Percentiles rank a stretch among this genome's conserved stretches.
Conservation (phyloP, 1,140 invertebrate species). For the Brachystomella parvula region DNA sequence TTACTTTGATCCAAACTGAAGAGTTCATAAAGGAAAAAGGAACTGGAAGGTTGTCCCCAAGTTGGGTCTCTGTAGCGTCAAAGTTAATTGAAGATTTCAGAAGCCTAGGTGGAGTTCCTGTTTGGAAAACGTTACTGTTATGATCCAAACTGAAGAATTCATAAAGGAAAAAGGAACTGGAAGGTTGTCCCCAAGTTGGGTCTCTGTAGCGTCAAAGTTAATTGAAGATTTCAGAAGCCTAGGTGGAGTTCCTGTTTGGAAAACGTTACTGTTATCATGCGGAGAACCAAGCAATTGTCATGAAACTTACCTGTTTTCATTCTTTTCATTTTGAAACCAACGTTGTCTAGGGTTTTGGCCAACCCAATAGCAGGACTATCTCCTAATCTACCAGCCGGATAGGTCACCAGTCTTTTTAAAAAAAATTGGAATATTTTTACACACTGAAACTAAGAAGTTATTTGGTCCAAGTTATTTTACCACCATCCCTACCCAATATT, state of each 20-base stretch:
- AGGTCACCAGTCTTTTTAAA: constrained; percentile 60
- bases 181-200: constrained; percentile 56
- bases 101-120: constrained; percentile 79
- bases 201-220: constrained; percentile 56
- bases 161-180: constrained; percentile 81
- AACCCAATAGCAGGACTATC: constrained; percentile 74
- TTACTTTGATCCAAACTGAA: constrained; percentile 68
- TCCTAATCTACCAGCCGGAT: constrained; percentile 75
- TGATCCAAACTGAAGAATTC: constrained; percentile 72
- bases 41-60: constrained; percentile 60
- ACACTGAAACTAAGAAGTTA: neutral
- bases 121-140: too few relatives aligned
- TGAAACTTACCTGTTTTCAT: constrained; percentile 70
- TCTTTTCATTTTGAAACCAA: constrained; percentile 70
- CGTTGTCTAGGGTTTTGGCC: constrained; percentile 63
- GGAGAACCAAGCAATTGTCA: too few relatives aligned
- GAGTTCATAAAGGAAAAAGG: constrained; percentile 85
- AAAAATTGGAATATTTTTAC: neutral
- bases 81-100: constrained; percentile 67
- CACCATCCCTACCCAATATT: too few relatives aligned
- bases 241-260: constrained; percentile 83
- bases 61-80: constrained; percentile 47
- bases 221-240: constrained; percentile 64
- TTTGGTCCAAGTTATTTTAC: too few relatives aligned
- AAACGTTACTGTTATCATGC: too few relatives aligned